A percentile compares a stretch with the other conserved stretches of the same genome.
phyloP scores from a whole-genome alignment of 2,888 invertebrate genomes.

The Athalia cordata region DNA sequence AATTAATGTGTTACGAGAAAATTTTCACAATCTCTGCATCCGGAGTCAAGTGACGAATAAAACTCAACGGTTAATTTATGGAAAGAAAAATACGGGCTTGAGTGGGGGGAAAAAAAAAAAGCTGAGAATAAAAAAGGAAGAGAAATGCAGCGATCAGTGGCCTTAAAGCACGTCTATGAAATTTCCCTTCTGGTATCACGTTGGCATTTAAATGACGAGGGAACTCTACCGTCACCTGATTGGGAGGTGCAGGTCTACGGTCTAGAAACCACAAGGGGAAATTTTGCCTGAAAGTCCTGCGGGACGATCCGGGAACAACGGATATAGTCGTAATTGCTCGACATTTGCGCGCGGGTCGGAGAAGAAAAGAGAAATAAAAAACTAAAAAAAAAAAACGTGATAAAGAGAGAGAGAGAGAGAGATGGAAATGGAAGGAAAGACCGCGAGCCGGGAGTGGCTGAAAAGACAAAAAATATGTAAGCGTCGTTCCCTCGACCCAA shows the following conservation, averaged over 20 bases:
- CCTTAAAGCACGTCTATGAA: conserved; percentile 15
- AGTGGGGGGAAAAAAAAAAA: neutral
- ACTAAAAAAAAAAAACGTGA: neutral
- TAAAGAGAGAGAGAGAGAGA: neutral
- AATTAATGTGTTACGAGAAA: neutral
- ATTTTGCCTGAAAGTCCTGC: neutral
- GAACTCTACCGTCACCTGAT: conserved; percentile 4
- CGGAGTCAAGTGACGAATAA: too few relatives aligned
- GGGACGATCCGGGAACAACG: neutral
- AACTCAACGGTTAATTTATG: too few relatives aligned
- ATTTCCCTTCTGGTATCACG: conserved; percentile 44
- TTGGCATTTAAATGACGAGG: conserved; percentile 68
- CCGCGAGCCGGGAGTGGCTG: neutral
- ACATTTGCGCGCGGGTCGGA: conserved; percentile 21
- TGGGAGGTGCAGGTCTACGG: neutral
- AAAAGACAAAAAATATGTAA: neutral
- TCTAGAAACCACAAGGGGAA: neutral
- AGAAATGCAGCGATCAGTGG: conserved; percentile 13
- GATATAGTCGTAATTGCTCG: neutral
- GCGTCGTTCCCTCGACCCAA: conserved; percentile 41
- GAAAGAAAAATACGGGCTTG: neutral
- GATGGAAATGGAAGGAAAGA: neutral
- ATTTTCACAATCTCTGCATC: neutral
- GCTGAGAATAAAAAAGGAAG: too few relatives aligned
- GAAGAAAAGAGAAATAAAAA: neutral